A percentile compares a stretch with the other conserved stretches of the same genome.
Conservation (phyloP, 2,797 vertebrate genomes). For the Discoglossus pictus region DNA sequence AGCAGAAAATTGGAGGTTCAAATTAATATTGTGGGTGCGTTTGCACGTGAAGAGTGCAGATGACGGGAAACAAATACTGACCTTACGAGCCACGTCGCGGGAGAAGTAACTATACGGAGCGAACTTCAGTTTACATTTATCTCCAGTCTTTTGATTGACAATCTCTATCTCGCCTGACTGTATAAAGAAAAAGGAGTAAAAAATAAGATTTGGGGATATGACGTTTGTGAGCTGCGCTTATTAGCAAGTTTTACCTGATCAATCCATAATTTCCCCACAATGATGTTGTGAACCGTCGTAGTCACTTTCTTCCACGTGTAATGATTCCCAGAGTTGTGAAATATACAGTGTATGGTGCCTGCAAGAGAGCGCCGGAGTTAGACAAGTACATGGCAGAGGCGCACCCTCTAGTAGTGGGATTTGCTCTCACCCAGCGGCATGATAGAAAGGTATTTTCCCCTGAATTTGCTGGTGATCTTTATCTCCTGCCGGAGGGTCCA, state of each 20-base stretch:
- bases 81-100: constrained; percentile 92
- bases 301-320: constrained; percentile 98
- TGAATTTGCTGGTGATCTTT: constrained; percentile 94
- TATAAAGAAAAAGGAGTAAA: neutral
- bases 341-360: constrained; percentile 95
- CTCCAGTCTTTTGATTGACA: constrained; percentile 89
- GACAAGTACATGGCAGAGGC: neutral
- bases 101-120: constrained; percentile 97
- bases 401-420: neutral
- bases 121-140: constrained; percentile 94
- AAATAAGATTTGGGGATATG: neutral
- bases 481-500: constrained; percentile 94
- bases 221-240: no score
- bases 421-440: constrained; percentile 90
- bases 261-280: constrained; percentile 96
- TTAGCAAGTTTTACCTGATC: constrained; percentile 86
- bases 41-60: neutral
- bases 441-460: constrained; percentile 95
- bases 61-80: constrained; percentile 55
- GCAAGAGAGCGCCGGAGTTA: neutral
- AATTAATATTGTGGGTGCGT: neutral
- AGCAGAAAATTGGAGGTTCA: neutral
- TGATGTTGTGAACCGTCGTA: constrained; percentile 96
- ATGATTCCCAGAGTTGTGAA: constrained; percentile 88
- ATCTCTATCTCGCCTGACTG: constrained; percentile 96